Base-by-base conservation (phyloP, 2,113 vertebrate genomes). In the Nyctibius bracteatus region DNA sequence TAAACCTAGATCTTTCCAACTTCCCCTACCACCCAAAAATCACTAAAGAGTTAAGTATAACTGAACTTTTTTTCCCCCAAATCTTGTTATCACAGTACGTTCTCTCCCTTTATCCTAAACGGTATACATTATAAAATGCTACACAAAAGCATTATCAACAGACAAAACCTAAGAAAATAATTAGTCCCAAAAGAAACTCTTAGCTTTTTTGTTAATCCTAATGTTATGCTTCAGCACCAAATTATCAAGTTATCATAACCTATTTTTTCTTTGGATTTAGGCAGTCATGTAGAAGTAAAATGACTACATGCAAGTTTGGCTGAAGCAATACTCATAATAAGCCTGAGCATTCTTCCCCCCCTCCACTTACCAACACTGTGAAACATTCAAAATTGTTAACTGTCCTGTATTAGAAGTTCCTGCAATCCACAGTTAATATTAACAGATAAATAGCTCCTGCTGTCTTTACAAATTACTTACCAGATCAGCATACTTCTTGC, bases 401-500 rank as follows among this genome's bases (percentile, higher is more conserved):
- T 74, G 44, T 74, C 61, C 61, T 92, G 35, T 41, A 90, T 86
- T 62, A 90, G 12, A 77, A 79, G 47, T 30, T 82, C 30, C 23
- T 61, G n/a, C 82, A 86, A 88, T 86, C 85, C 79, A 83, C 10
- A 63, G 63, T 92, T 80, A 95, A 59, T 62, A 74, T 55, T 51
- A 88, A 93, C 44, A 92, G 68, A 89, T 72, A 5, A 86, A 41
- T 85, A 93, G 92, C n/a, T 95, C 75, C 63, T 81, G 71, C 39
- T 70, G 4, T 93, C 88, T 90, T 90, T 63, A 87, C 57, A 91
- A 75, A 96, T 92, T 96, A 98, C 99, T 98, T 97, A 99, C 99
- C 96, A 99, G 98, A 97, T 99, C 99, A 71, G 99, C 99, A 86
- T 99, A 99, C 96, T 99, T 99, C 98, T 99, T 99, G 98, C 99